Conservation (phyloP, 2,888 invertebrate species). For the Allolobophora icterica region DNA sequence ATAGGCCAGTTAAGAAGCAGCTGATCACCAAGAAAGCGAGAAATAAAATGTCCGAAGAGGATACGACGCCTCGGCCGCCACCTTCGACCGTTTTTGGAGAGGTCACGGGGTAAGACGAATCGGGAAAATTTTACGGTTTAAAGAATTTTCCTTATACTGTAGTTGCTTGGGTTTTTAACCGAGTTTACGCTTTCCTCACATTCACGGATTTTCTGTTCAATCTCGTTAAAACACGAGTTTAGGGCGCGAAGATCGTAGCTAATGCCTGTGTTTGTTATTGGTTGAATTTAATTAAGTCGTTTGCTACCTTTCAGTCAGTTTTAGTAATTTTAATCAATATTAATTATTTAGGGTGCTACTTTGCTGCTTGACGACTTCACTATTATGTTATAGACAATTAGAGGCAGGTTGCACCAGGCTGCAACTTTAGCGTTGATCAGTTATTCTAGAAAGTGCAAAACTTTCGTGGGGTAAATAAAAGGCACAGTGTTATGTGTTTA, state of each 20-base stretch:
- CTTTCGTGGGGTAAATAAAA: too few relatives aligned
- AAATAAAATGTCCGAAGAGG: constrained; percentile 24
- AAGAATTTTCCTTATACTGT: not conserved
- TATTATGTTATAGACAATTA: too few relatives aligned
- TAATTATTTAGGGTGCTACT: too few relatives aligned
- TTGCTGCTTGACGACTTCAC: too few relatives aligned
- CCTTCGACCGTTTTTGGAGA: constrained; percentile 30
- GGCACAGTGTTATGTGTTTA: too few relatives aligned
- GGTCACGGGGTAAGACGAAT: constrained; percentile 13
- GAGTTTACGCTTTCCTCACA: not conserved
- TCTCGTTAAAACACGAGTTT: not conserved
- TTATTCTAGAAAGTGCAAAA: too few relatives aligned
- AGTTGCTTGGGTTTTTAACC: not conserved
- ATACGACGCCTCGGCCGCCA: not conserved
- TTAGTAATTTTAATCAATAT: too few relatives aligned
- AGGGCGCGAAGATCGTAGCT: not conserved
- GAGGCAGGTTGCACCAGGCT: too few relatives aligned
- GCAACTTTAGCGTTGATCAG: too few relatives aligned
- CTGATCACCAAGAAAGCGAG: not conserved
- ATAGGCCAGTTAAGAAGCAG: constrained; percentile 5
- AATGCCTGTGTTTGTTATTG: not conserved
- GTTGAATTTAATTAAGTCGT: not conserved
- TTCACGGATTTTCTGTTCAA: not conserved
- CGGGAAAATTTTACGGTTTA: not conserved
- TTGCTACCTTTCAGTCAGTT: not conserved